These are phyloP conservation scores for Bombyx huttoni DNA, from an alignment of 2,888 invertebrate genomes.

Conservation along the genomic window DNA sequence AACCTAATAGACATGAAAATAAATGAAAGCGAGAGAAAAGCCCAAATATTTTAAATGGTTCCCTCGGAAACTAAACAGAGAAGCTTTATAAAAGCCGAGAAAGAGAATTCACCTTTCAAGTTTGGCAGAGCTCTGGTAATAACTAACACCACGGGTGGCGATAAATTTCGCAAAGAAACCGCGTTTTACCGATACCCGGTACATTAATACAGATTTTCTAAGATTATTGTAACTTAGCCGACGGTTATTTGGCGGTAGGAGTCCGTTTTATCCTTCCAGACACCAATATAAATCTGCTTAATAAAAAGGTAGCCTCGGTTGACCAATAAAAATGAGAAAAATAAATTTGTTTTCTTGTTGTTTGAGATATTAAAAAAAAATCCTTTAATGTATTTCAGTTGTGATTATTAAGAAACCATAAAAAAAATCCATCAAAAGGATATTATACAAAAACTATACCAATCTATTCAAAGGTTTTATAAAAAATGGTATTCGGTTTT, in stretches of 20 bases:
- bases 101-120: conserved; percentile 29
- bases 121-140: conserved; percentile 29
- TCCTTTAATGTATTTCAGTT: too few species aligned
- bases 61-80: conserved; percentile 16
- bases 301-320: not conserved
- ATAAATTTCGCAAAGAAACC: conserved; percentile 37
- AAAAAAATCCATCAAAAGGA: too few species aligned
- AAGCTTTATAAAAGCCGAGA: conserved; percentile 29
- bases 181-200: conserved; percentile 31
- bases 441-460: too few species aligned
- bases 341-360: not conserved
- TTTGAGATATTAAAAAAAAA: too few species aligned
- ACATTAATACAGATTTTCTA: conserved; percentile 42
- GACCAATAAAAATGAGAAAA: not conserved
- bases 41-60: conserved; percentile 9
- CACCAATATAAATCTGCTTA: conserved; percentile 3
- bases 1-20: not conserved
- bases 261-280: conserved; percentile 9
- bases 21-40: not conserved
- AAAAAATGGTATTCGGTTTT: too few species aligned
- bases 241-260: conserved; percentile 10
- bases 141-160: conserved; percentile 32
- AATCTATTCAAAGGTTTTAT: too few species aligned
- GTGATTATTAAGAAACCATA: too few species aligned
- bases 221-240: conserved; percentile 31